Conservation (phyloP, 1,140 invertebrate genomes). For the Drosophila eugracilis region DNA sequence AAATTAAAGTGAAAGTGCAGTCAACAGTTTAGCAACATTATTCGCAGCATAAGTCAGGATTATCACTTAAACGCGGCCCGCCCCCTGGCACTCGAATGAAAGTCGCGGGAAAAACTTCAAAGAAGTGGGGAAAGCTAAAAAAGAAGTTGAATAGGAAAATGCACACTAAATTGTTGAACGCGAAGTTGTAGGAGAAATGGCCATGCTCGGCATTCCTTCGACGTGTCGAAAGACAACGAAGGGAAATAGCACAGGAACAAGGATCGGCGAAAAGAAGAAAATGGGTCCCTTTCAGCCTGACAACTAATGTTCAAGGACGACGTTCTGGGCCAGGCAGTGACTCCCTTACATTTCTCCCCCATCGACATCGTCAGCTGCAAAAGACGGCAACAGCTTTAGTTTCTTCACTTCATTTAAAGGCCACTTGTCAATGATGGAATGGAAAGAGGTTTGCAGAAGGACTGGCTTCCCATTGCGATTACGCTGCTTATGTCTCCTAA, state of each 20-base stretch:
- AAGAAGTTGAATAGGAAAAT: constrained; percentile 55
- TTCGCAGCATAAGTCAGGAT: constrained; percentile 77
- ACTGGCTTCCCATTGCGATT: constrained; percentile 20
- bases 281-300: constrained; percentile 33
- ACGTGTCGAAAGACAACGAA: constrained; percentile 22
- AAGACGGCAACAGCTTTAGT: constrained; percentile 31
- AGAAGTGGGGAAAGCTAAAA: constrained; percentile 18
- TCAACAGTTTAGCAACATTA: constrained; percentile 76
- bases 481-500: constrained; percentile 11
- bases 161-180: constrained; percentile 61
- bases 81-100: constrained; percentile 47
- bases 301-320: constrained; percentile 68
- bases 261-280: constrained; percentile 16
- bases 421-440: constrained; percentile 70
- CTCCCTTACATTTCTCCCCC: neutral
- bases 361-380: constrained; percentile 19
- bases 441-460: constrained; percentile 17
- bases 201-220: constrained; percentile 26
- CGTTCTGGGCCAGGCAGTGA: constrained; percentile 20
- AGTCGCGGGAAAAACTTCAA: constrained; percentile 46
- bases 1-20: constrained; percentile 42
- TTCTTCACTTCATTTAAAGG: constrained; percentile 74
- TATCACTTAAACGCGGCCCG: constrained; percentile 66
- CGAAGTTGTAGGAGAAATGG: constrained; percentile 54
- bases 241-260: constrained; percentile 16